Conservation (phyloP, 2,113 vertebrate species). For the Percina caprodes region DNA sequence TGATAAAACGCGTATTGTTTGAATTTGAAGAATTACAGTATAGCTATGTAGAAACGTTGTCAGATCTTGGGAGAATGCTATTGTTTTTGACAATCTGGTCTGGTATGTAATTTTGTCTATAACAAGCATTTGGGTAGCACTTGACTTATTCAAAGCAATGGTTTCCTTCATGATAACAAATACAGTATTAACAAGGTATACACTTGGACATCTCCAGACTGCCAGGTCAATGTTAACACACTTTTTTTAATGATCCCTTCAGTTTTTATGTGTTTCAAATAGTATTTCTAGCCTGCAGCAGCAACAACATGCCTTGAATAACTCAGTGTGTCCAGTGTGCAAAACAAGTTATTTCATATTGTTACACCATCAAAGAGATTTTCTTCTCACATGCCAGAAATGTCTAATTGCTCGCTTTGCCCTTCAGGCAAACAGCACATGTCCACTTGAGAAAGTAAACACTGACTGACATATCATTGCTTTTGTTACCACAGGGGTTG, state of each 20-base stretch:
- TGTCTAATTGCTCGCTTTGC: constrained; percentile 29
- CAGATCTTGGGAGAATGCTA: constrained; percentile 62
- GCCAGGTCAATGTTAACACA: neutral
- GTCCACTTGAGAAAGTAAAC: constrained; percentile 39
- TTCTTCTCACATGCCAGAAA: constrained; percentile 17
- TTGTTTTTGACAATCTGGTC: constrained; percentile 25
- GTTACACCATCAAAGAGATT: constrained; percentile 22
- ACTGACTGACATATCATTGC: constrained; percentile 71
- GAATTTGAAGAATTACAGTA: neutral
- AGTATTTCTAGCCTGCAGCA: constrained; percentile 27
- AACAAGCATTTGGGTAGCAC: constrained; percentile 29
- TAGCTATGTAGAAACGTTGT: neutral
- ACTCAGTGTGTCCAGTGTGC: constrained; percentile 52
- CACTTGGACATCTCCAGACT: constrained; percentile 6
- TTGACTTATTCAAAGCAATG: constrained; percentile 61
- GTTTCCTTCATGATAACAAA: neutral
- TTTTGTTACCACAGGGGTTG: constrained; percentile 77
- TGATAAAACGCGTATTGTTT: neutral
- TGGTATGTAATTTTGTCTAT: constrained; percentile 31
- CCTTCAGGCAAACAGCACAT: constrained; percentile 15
- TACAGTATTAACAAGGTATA: constrained; percentile 5
- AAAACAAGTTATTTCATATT: constrained; percentile 44
- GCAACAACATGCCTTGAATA: constrained; percentile 61
- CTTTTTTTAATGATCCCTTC: constrained; percentile 15
- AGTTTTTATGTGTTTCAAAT: constrained; percentile 9